Evolutionary conservation across 92 coral and sea anemone species (phyloP), one percentile per base, ranked within the genome.

Genomic region (Parazoanthus swiftii): DNA sequence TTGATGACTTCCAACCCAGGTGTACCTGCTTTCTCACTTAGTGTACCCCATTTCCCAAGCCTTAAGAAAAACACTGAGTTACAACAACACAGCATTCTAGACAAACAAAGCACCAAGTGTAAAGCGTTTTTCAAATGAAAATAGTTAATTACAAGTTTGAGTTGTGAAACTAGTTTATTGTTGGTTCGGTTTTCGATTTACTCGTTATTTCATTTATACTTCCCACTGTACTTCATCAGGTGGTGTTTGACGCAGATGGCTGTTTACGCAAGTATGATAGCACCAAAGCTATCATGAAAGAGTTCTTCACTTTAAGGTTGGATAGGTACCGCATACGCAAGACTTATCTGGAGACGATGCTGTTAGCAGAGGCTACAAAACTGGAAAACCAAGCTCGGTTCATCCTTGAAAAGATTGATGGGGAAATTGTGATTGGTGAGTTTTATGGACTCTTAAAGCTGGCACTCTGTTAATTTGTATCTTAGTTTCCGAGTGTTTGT

Each of bases 381-480:
- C 92, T 97, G 43, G 92, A 90, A 76, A 93, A 92, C 83, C 99
- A 97, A 74, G 99, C 99, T 23, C 91, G 98, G 33, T 97, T 97
- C 58, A 97, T 97, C 81, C 88, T 97, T 76, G 99, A 97, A 86
- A 97, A 97, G 91, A 97, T 95, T 77, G 98, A 97, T 56, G 99
- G 99, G 42, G 83, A 88, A 16, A 93, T 97, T 75, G 90, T 95
- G 1, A 90, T 97, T 82, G 99, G 99, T 97, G 82, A 73, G 94
- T 23, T 10, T 13, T 42, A 13, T 29, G 3, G 46, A 6, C 51
- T 33, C 42, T 70, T 54, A 54, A 54, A 11, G 18, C 3, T 15
- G 16, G 59, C 20, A 54, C 16, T 2, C 20, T 51, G 58, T 0
- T 51, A 9, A 51, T 10, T 51, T 51, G 16, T 51, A 10, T 13